These are phyloP conservation scores for Parnassius glacialis DNA, from an alignment of 2,888 invertebrate genomes.

Conservation along the genomic window DNA sequence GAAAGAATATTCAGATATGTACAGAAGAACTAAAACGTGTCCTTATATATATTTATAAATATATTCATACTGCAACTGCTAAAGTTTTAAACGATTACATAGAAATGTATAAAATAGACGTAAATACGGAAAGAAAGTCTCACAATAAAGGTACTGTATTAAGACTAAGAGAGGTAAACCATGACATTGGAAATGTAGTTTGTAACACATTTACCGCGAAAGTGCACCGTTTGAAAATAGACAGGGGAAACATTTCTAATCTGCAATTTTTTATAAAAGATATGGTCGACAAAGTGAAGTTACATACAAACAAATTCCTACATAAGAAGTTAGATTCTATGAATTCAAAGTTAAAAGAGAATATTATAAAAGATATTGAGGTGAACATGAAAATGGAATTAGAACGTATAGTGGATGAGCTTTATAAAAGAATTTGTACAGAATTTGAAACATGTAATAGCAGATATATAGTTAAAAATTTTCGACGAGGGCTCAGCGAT, in stretches of 20 bases:
- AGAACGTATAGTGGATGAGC: conserved; percentile 42
- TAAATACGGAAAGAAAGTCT: conserved; percentile 37
- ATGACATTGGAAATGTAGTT: conserved; percentile 35
- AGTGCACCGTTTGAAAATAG: conserved; percentile 40
- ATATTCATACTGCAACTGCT: conserved; percentile 50
- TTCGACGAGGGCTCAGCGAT: conserved; percentile 12
- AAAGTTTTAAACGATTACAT: conserved; percentile 52
- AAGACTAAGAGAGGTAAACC: conserved; percentile 38
- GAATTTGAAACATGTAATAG: conserved; percentile 53
- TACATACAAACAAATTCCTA: conserved; percentile 28
- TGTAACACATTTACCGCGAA: conserved; percentile 40
- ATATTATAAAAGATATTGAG: conserved; percentile 44
- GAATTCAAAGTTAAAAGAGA: conserved; percentile 35
- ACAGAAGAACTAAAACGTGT: conserved; percentile 51
- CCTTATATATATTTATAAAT: conserved; percentile 44
- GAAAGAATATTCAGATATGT: conserved; percentile 37
- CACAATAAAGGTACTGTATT: conserved; percentile 40
- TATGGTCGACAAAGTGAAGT: conserved; percentile 35
- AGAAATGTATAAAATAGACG: conserved; percentile 57
- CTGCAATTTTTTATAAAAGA: conserved; percentile 41
- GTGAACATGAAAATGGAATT: conserved; percentile 52
- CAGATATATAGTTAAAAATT: conserved; percentile 30
- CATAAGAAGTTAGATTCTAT: conserved; percentile 30
- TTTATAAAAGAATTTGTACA: conserved; percentile 43
- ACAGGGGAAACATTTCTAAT: conserved; percentile 38